Evolutionary conservation across 2,888 invertebrate species (phyloP).

Genomic region (Spilarctia lutea): DNA sequence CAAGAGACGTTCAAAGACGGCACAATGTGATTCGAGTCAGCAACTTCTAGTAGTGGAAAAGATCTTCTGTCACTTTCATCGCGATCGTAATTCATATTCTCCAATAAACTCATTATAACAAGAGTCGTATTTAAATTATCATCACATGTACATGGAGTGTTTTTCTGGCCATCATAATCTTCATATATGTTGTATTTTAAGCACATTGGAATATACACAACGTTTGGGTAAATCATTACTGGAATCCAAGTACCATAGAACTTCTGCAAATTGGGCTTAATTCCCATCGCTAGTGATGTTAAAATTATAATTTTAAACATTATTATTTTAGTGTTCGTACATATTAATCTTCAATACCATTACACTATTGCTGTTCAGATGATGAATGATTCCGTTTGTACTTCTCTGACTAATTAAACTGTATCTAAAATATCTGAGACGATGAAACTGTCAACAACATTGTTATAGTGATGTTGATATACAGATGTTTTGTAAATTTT

Average conservation of each 20-base stretch:
- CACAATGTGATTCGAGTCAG: not conserved
- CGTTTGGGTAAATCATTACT: conserved; percentile 11
- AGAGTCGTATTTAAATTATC: conserved; percentile 9
- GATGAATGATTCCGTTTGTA: conserved; percentile 3
- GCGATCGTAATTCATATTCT: conserved; percentile 12
- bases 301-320: conserved; percentile 11
- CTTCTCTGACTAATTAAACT: not conserved
- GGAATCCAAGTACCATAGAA: conserved; percentile 8
- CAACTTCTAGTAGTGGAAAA: conserved; percentile 6
- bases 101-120: conserved; percentile 9
- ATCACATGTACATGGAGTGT: conserved; percentile 3
- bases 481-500: not conserved
- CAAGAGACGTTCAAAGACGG: not conserved
- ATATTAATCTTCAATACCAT: not conserved
- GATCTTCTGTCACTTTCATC: conserved; percentile 9
- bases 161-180: conserved; percentile 14
- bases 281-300: not conserved
- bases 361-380: not conserved
- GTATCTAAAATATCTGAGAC: not conserved
- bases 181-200: conserved; percentile 10
- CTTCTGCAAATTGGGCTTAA: conserved; percentile 8
- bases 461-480: not conserved
- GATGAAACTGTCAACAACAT: not conserved
- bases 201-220: conserved; percentile 13
- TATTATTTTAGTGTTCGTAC: not conserved